phyloP scores from a whole-genome alignment of 2,888 invertebrate species.

The Apamea sordens region DNA sequence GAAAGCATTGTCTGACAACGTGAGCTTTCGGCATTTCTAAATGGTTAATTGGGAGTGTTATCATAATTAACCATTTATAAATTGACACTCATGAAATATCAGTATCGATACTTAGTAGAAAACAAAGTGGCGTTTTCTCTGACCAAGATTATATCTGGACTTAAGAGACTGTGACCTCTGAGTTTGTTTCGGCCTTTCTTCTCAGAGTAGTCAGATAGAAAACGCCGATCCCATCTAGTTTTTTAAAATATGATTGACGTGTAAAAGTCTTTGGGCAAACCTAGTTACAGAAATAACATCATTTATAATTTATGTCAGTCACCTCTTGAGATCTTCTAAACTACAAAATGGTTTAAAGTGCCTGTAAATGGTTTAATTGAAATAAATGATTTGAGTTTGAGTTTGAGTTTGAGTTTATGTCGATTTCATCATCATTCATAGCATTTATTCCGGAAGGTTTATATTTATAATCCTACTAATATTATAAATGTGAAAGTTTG shows the following conservation, averaged over 20 bases:
- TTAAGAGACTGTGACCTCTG: neutral
- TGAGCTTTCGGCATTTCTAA: neutral
- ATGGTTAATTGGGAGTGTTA: neutral
- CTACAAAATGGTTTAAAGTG: neutral
- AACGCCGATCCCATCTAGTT: neutral
- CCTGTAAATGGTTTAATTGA: too few species aligned
- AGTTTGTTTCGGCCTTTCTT: neutral
- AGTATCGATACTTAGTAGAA: neutral
- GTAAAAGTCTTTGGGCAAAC: neutral
- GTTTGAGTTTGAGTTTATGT: too few species aligned
- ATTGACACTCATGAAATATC: neutral
- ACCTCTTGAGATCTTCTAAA: neutral
- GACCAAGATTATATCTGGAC: neutral
- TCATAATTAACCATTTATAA: neutral
- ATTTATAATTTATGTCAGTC: neutral
- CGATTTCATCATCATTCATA: neutral
- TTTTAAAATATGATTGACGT: neutral
- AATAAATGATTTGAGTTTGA: too few species aligned
- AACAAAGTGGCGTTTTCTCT: neutral
- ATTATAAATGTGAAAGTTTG: too few species aligned
- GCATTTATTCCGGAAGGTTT: neutral
- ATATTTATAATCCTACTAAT: neutral
- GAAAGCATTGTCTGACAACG: neutral
- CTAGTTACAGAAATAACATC: neutral
- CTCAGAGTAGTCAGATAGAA: neutral